Conservation (phyloP, 2,113 vertebrate species). For the Cacatua alba region DNA sequence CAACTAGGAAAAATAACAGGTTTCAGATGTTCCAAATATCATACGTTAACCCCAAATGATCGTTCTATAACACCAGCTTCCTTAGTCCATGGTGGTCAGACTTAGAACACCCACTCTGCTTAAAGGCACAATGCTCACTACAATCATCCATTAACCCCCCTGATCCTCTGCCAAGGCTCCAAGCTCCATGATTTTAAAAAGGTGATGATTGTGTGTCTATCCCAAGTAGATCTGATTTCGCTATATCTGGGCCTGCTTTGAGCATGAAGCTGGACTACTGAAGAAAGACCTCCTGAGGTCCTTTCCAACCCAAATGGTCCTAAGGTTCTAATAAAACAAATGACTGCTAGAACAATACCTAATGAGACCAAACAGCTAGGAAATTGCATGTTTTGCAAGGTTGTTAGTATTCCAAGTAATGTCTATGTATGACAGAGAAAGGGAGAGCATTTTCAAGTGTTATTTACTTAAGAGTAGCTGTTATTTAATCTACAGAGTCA, state of each 20-base stretch:
- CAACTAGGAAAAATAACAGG: slow-evolving; percentile 76
- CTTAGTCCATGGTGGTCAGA: slow-evolving; percentile 16
- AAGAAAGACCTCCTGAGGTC: not conserved
- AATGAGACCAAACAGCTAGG: not conserved
- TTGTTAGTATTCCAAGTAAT: not conserved
- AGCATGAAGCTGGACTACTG: not conserved
- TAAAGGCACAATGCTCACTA: slow-evolving; percentile 22
- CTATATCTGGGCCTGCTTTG: not conserved
- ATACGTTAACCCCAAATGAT: slow-evolving; percentile 71
- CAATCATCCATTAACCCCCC: not conserved
- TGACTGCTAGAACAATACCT: not conserved
- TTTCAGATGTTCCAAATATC: slow-evolving; percentile 79
- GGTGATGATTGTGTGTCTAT: not conserved
- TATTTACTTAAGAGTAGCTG: not conserved
- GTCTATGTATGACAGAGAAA: not conserved
- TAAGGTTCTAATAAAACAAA: not conserved
- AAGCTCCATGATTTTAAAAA: not conserved
- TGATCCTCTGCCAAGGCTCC: not conserved
- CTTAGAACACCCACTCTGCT: slow-evolving; percentile 57
- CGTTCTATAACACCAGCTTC: slow-evolving; percentile 58
- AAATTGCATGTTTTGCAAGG: not conserved
- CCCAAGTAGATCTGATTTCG: not conserved
- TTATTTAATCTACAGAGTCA: slow-evolving; percentile 33
- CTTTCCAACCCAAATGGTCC: not conserved
- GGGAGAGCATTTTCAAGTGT: not conserved